These are phyloP conservation scores for Microchrysa polita DNA, from an alignment of 2,888 invertebrate species.

Conservation along the genomic window DNA sequence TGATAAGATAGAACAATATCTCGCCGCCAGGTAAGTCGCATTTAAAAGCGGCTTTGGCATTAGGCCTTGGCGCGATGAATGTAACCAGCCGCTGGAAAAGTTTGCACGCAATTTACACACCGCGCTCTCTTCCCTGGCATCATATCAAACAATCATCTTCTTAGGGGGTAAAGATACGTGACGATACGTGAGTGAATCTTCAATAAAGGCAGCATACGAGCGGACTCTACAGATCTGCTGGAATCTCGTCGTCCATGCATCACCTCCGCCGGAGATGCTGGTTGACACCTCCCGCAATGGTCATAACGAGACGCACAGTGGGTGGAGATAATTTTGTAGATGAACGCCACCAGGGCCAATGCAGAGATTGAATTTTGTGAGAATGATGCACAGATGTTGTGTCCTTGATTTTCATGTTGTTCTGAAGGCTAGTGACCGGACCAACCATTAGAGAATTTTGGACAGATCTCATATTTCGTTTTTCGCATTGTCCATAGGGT, in stretches of 20 bases:
- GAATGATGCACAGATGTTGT: too few species aligned
- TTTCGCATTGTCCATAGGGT: too few species aligned
- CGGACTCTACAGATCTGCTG: background rate
- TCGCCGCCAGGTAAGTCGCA: slow-evolving; percentile 23
- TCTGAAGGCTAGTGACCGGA: too few species aligned
- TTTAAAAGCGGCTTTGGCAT: slow-evolving; percentile 1
- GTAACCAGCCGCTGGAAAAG: slow-evolving; percentile 21
- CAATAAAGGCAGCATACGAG: background rate
- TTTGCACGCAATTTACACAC: background rate
- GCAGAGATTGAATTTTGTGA: too few species aligned
- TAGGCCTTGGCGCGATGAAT: slow-evolving; percentile 10
- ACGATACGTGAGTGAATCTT: slow-evolving; percentile 26
- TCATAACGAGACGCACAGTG: background rate
- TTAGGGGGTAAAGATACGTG: too few species aligned
- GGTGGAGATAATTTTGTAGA: background rate
- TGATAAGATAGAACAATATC: slow-evolving; percentile 20
- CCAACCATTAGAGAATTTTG: too few species aligned
- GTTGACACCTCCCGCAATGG: slow-evolving; percentile 14
- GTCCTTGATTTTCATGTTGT: too few species aligned
- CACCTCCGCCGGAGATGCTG: background rate
- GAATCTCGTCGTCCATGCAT: background rate
- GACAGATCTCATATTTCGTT: too few species aligned
- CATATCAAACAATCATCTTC: too few species aligned
- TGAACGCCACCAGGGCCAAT: too few species aligned
- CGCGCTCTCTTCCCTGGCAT: too few species aligned